Evolutionary conservation across 2,888 invertebrate genomes (phyloP).

Genomic region (Hyles lineata): DNA sequence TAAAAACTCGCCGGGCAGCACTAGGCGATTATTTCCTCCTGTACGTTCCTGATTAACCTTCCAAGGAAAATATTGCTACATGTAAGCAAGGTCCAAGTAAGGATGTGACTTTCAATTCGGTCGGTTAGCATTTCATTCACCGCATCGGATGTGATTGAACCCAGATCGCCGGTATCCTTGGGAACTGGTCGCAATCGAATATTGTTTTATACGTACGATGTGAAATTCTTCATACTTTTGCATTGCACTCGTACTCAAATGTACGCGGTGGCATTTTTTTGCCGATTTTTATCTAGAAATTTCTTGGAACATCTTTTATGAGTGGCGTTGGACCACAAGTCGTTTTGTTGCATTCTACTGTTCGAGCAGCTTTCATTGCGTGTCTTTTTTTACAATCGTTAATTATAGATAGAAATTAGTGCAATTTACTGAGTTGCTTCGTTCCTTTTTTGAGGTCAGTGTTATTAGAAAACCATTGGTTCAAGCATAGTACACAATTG

Average conservation of each 20-base stretch:
- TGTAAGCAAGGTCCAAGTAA: constrained; percentile 40
- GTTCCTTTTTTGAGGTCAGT: background rate
- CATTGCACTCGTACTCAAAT: constrained; percentile 9
- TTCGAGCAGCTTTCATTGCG: constrained; percentile 8
- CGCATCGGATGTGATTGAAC: constrained; percentile 77
- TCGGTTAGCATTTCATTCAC: constrained; percentile 73
- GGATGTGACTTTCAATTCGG: constrained; percentile 47
- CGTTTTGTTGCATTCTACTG: constrained; percentile 19
- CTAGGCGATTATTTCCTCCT: constrained; percentile 44
- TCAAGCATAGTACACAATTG: too few relatives aligned
- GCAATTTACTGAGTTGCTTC: background rate
- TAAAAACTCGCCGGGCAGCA: constrained; percentile 62
- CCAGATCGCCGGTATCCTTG: constrained; percentile 71
- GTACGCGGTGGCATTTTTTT: constrained; percentile 44
- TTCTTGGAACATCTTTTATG: constrained; percentile 21
- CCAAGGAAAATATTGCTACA: constrained; percentile 35
- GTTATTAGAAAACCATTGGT: background rate
- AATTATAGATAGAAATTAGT: constrained; percentile 21
- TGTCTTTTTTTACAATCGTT: constrained; percentile 5
- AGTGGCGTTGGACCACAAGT: background rate
- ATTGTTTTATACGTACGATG: constrained; percentile 60
- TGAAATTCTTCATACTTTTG: constrained; percentile 47
- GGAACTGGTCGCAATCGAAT: constrained; percentile 69
- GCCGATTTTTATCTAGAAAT: constrained; percentile 28
- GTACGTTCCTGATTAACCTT: constrained; percentile 40